Evolutionary conservation across 2,113 vertebrate genomes (phyloP).

Genomic region (Natator depressus): DNA sequence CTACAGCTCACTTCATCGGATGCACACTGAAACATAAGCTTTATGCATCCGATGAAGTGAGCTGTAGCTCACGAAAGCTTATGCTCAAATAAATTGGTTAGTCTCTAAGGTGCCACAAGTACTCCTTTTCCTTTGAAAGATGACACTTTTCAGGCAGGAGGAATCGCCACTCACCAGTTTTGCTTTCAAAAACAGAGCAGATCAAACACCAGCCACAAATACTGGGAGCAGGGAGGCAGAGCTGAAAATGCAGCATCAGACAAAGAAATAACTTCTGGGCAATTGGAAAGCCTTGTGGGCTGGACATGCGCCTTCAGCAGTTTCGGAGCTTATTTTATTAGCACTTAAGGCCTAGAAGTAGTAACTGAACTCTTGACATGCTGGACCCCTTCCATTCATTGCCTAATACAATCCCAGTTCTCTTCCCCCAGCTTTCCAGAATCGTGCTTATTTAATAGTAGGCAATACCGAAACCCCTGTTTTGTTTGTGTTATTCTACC

Average conservation of each 20-base stretch:
- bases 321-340: constrained; percentile 72
- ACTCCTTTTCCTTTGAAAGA: background rate
- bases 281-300: constrained; percentile 36
- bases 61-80: too few relatives aligned
- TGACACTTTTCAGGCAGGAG: background rate
- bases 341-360: constrained; percentile 71
- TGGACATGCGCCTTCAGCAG: constrained; percentile 58
- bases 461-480: background rate
- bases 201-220: background rate
- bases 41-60: too few relatives aligned
- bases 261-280: constrained; percentile 16
- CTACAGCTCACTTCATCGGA: too few relatives aligned
- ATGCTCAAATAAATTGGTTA: too few relatives aligned
- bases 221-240: background rate
- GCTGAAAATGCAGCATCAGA: constrained; percentile 1
- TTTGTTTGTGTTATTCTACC: background rate
- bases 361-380: constrained; percentile 61
- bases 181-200: background rate
- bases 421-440: background rate
- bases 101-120: too few relatives aligned
- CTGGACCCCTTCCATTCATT: constrained; percentile 59
- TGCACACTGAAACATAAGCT: too few relatives aligned
- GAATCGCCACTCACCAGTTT: background rate
- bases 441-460: constrained; percentile 21
- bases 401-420: constrained; percentile 38